phyloP scores from a whole-genome alignment of 2,888 invertebrate genomes.

The Xiphydria camelus region DNA sequence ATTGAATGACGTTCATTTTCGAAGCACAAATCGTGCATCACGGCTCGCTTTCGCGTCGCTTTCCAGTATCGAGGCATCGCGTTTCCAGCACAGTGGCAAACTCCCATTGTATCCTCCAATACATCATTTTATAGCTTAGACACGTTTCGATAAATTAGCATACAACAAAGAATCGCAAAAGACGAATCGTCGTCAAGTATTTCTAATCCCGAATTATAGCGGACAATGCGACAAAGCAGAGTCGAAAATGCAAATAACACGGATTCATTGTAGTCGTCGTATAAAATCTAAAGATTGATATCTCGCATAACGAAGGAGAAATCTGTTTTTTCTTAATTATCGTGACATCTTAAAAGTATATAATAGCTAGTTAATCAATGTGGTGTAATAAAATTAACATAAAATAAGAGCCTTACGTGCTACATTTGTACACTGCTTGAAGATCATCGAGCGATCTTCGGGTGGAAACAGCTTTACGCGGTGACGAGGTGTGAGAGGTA shows the following conservation, averaged over 20 bases:
- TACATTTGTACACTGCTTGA: conserved; percentile 46
- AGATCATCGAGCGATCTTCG: conserved; percentile 16
- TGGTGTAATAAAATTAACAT: conserved; percentile 14
- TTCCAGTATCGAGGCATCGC: neutral
- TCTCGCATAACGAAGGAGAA: conserved; percentile 22
- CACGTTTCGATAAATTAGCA: too few species aligned
- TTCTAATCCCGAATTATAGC: too few species aligned
- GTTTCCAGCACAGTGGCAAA: neutral
- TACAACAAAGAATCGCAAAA: too few species aligned
- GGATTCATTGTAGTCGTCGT: too few species aligned
- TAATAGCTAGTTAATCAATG: conserved; percentile 22
- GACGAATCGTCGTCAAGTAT: too few species aligned
- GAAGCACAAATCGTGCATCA: neutral
- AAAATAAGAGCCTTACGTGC: conserved; percentile 45
- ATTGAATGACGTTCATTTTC: too few species aligned
- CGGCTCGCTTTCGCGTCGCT: neutral
- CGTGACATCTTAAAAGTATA: conserved; percentile 26
- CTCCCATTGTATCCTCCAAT: too few species aligned
- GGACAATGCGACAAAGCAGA: too few species aligned
- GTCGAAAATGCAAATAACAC: too few species aligned
- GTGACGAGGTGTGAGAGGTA: too few species aligned
- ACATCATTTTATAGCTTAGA: too few species aligned
- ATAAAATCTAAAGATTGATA: conserved; percentile 23
- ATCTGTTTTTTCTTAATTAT: conserved; percentile 24
- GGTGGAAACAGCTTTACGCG: too few species aligned